Percentiles rank a stretch among this genome's conserved stretches.
phyloP scores from a whole-genome alignment of 2,888 invertebrate genomes.

The Eurytoma californica region DNA sequence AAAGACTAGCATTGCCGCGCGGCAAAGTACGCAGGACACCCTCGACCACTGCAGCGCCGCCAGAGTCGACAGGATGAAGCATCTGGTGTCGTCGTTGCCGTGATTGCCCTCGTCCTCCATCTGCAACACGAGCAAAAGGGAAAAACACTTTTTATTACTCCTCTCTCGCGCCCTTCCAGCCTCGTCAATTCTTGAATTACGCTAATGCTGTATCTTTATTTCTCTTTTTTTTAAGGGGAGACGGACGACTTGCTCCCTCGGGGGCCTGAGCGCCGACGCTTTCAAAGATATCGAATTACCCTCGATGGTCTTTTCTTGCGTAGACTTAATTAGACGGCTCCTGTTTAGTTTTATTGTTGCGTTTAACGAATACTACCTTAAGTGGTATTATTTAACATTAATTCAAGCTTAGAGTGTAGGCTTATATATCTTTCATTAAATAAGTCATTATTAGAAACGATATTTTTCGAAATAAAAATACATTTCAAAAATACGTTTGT shows the following conservation, averaged over 20 bases:
- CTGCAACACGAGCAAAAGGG: conserved; percentile 78
- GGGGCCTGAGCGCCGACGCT: not conserved
- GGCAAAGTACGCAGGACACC: conserved; percentile 92
- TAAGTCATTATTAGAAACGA: too few species aligned
- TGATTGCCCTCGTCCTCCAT: conserved; percentile 99
- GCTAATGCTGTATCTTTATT: not conserved
- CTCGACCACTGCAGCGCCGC: conserved; percentile 92
- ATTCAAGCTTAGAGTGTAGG: too few species aligned
- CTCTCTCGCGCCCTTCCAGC: conserved; percentile 14
- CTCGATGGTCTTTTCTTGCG: not conserved
- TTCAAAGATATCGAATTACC: not conserved
- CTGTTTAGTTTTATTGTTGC: not conserved
- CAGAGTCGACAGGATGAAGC: conserved; percentile 95
- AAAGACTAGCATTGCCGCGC: conserved; percentile 92
- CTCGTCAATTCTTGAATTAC: conserved; percentile 35
- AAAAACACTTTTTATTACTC: conserved; percentile 8
- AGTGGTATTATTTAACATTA: too few species aligned
- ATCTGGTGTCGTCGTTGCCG: conserved; percentile 97
- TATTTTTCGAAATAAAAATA: too few species aligned
- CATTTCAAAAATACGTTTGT: too few species aligned
- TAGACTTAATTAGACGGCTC: not conserved
- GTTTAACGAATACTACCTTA: too few species aligned
- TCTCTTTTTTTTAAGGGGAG: not conserved
- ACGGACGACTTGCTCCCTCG: not conserved
- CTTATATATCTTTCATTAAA: too few species aligned